A percentile compares a stretch with the other conserved stretches of the same genome.
Conservation (phyloP, 2,888 invertebrate species). For the Apamea sordens region DNA sequence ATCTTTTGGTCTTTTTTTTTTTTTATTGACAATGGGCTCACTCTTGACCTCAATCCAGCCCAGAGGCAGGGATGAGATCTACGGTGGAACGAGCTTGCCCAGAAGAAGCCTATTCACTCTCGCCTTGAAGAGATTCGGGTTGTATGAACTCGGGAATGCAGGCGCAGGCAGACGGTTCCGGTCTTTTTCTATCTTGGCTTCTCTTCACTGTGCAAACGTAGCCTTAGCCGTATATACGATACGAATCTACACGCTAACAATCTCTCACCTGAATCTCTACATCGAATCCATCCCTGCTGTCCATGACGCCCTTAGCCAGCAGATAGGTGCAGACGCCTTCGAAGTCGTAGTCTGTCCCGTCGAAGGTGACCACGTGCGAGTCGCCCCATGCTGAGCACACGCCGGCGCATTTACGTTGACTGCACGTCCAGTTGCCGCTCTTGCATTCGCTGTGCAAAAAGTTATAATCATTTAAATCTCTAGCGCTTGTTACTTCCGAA, state of each 20-base stretch:
- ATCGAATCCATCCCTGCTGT: slow-evolving; percentile 92
- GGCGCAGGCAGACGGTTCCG: no score
- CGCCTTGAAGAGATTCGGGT: no score
- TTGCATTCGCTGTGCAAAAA: slow-evolving; percentile 91
- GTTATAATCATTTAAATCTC: no score
- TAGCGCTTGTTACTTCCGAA: no score
- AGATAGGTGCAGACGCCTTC: slow-evolving; percentile 97
- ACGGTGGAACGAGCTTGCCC: no score
- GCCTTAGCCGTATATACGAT: not conserved
- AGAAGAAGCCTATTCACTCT: no score
- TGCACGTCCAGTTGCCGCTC: slow-evolving; percentile 95
- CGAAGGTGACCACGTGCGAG: slow-evolving; percentile 97
- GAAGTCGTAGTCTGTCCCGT: slow-evolving; percentile 95
- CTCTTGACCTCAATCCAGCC: no score
- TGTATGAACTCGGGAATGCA: no score
- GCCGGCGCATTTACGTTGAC: slow-evolving; percentile 93
- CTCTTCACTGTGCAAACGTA: not conserved
- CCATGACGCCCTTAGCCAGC: slow-evolving; percentile 93
- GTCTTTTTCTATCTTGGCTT: not conserved
- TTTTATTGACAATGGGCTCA: no score
- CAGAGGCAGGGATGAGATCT: no score
- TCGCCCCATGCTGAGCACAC: slow-evolving; percentile 97
- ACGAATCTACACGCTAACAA: not conserved
- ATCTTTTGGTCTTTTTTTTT: no score
- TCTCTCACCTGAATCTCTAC: slow-evolving; percentile 92